These are phyloP conservation scores for Drosophila recens DNA, from an alignment of 2,888 invertebrate genomes.

Conservation along the genomic window DNA sequence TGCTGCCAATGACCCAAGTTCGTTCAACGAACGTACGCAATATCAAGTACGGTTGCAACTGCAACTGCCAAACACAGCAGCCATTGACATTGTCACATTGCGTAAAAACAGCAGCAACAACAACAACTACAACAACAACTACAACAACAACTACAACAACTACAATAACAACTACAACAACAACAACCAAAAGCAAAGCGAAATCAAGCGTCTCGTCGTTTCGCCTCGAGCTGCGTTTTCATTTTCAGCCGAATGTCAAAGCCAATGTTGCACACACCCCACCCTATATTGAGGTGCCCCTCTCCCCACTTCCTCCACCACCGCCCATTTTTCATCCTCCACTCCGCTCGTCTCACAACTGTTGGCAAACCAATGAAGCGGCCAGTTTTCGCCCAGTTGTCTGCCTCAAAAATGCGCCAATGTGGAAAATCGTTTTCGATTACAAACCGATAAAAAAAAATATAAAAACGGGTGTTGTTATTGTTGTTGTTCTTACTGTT, in stretches of 20 bases:
- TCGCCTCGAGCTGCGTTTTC: constrained; percentile 38
- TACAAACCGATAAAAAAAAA: constrained; percentile 44
- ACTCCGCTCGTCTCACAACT: not conserved
- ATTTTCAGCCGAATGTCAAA: constrained; percentile 63
- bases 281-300: no score
- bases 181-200: no score
- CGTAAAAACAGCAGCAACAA: constrained; percentile 41
- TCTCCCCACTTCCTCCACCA: not conserved
- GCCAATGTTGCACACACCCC: constrained; percentile 36
- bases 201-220: constrained; percentile 35
- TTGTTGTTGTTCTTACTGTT: not conserved
- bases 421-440: constrained; percentile 70
- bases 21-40: constrained; percentile 51
- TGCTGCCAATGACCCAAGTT: constrained; percentile 58
- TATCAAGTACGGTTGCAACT: constrained; percentile 16
- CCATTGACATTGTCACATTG: constrained; percentile 62
- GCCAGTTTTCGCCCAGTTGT: constrained; percentile 13
- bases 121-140: not conserved
- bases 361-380: constrained; percentile 41
- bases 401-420: constrained; percentile 57
- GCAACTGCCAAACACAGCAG: constrained; percentile 32
- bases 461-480: not conserved
- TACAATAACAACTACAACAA: no score
- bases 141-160: not conserved
- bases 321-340: not conserved